These are phyloP conservation scores for Campoletis sonorensis DNA, from an alignment of 1,140 invertebrate species.

Conservation along the genomic window DNA sequence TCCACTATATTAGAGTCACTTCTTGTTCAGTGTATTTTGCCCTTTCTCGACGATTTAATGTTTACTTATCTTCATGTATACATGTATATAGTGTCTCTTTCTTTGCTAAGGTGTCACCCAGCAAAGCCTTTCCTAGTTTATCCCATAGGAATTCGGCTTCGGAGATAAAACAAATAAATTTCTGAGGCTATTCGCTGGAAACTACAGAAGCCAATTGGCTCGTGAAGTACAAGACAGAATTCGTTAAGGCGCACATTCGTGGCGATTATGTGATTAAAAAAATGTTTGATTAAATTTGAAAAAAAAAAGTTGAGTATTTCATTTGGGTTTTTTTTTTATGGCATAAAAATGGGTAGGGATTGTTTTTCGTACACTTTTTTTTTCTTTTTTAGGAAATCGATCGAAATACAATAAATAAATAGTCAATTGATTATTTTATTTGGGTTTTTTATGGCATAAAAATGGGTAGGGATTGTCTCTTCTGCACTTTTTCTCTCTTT, in stretches of 20 bases:
- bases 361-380: too few species aligned
- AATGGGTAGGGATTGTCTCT: too few species aligned
- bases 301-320: too few species aligned
- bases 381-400: too few species aligned
- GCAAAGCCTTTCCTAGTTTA: not conserved
- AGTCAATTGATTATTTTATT: too few species aligned
- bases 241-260: not conserved
- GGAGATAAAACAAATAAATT: not conserved
- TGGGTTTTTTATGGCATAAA: too few species aligned
- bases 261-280: not conserved
- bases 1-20: not conserved
- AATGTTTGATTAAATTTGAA: too few species aligned
- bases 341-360: too few species aligned
- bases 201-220: not conserved
- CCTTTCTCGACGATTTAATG: conserved; percentile 2
- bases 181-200: not conserved
- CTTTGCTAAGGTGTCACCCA: not conserved
- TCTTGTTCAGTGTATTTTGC: not conserved
- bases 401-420: too few species aligned
- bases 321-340: too few species aligned
- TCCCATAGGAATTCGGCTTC: not conserved
- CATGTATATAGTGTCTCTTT: not conserved
- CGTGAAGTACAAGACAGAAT: not conserved
- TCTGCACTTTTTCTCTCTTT: too few species aligned
- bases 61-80: not conserved